Evolutionary conservation across 2,113 vertebrate species (phyloP).

Genomic region (Pleuronectes platessa): DNA sequence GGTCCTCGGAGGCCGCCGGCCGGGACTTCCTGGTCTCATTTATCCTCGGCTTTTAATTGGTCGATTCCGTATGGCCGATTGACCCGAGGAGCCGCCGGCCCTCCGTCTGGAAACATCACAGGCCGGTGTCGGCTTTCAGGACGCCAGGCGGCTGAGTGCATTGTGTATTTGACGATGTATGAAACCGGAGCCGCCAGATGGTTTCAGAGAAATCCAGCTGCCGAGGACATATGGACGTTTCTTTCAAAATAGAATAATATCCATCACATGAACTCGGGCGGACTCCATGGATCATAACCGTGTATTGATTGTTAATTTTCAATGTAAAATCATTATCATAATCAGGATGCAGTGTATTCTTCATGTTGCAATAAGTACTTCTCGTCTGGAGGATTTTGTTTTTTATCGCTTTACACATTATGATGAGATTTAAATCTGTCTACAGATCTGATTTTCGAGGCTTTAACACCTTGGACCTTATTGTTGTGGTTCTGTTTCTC

Average conservation of each 20-base stretch:
- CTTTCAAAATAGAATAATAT: background rate
- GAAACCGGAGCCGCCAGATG: background rate
- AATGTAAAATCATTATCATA: no score
- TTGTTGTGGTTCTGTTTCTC: no score
- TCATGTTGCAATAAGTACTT: no score
- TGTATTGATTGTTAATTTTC: no score
- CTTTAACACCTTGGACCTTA: no score
- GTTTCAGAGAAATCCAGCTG: background rate
- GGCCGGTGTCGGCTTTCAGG: constrained; percentile 16
- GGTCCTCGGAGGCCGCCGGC: constrained; percentile 54
- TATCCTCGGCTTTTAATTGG: constrained; percentile 55
- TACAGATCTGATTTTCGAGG: no score
- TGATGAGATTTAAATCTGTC: no score
- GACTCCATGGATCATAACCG: background rate
- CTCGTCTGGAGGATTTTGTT: no score
- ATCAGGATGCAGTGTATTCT: no score
- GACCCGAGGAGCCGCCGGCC: constrained; percentile 29
- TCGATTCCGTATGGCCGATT: constrained; percentile 31
- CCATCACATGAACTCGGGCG: background rate
- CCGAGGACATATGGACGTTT: background rate
- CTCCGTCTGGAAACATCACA: constrained; percentile 32
- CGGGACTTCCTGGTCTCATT: constrained; percentile 60
- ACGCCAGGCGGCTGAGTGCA: background rate
- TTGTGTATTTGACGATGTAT: background rate
- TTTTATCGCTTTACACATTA: no score